phyloP scores from a whole-genome alignment of 2,113 vertebrate genomes.

The Ameiurus melas region DNA sequence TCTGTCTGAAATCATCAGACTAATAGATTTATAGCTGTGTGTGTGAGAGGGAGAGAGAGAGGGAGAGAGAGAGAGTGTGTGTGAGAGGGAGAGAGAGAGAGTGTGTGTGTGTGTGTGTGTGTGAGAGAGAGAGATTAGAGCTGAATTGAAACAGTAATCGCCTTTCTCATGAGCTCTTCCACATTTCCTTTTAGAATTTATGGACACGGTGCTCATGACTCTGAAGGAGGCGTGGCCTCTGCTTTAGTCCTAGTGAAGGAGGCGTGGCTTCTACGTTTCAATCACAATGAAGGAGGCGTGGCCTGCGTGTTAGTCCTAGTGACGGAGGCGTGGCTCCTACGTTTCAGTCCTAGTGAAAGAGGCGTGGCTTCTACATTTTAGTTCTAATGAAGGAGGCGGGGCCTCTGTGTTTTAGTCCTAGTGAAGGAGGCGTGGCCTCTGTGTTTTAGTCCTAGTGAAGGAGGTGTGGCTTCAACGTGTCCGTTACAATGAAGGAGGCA shows the following conservation, averaged over 20 bases:
- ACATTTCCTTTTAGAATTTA: constrained; percentile 2
- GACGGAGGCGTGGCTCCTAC: neutral
- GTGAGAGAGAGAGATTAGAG: too few relatives aligned
- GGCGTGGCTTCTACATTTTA: neutral
- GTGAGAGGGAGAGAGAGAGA: neutral
- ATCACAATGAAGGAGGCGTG: neutral
- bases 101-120: too few relatives aligned
- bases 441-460: neutral
- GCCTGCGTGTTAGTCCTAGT: neutral
- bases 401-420: rapidly evolving
- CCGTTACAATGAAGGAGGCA: neutral
- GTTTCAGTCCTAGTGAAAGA: neutral
- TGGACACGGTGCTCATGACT: too few relatives aligned
- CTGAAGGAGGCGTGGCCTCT: neutral
- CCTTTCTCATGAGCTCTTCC: neutral
- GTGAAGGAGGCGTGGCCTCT: neutral
- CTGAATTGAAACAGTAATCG: too few relatives aligned
- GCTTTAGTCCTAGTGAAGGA: neutral
- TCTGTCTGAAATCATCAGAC: neutral
- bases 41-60: too few relatives aligned
- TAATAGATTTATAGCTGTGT: constrained; percentile 50
- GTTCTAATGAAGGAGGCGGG: neutral
- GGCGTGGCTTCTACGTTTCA: neutral
- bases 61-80: too few relatives aligned
- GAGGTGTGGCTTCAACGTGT: neutral